Evolutionary conservation across 1,140 invertebrate species (phyloP).

Genomic region (Asbolus verrucosus): DNA sequence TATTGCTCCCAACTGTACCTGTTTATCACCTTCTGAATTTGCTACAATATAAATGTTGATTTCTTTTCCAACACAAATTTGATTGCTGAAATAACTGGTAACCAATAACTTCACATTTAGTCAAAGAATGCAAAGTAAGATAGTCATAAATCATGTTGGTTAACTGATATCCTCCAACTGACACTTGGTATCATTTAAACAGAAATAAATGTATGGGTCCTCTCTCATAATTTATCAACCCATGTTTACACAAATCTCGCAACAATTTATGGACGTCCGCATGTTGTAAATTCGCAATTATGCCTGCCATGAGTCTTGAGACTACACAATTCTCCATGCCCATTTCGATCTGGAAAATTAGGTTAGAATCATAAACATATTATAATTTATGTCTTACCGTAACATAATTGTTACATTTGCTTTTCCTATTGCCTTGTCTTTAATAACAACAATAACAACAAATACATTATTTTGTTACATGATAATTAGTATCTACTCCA

Average conservation of each 20-base stretch:
- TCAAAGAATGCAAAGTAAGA: constrained; percentile 90
- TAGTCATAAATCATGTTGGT: constrained; percentile 98
- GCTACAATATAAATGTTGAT: constrained; percentile 94
- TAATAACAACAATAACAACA: too few species aligned
- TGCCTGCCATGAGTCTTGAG: constrained; percentile 86
- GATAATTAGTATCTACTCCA: too few species aligned
- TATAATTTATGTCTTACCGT: constrained; percentile 73
- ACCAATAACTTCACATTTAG: constrained; percentile 80
- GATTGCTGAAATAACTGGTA: constrained; percentile 98
- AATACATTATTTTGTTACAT: too few species aligned
- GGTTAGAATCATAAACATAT: constrained; percentile 52
- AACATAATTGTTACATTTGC: constrained; percentile 89
- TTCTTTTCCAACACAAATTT: constrained; percentile 99
- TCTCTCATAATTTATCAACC: constrained; percentile 90
- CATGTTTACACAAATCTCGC: constrained; percentile 90
- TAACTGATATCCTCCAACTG: constrained; percentile 96
- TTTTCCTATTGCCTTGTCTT: too few species aligned
- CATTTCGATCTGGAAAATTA: constrained; percentile 90
- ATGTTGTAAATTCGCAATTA: constrained; percentile 93
- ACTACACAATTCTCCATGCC: constrained; percentile 99
- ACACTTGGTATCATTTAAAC: too few species aligned
- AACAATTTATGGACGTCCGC: constrained; percentile 95
- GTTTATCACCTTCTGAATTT: constrained; percentile 78
- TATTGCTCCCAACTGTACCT: too few species aligned
- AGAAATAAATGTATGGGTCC: constrained; percentile 95